phyloP scores from a whole-genome alignment of 2,888 invertebrate species.

The Zaprionus lineosus region DNA sequence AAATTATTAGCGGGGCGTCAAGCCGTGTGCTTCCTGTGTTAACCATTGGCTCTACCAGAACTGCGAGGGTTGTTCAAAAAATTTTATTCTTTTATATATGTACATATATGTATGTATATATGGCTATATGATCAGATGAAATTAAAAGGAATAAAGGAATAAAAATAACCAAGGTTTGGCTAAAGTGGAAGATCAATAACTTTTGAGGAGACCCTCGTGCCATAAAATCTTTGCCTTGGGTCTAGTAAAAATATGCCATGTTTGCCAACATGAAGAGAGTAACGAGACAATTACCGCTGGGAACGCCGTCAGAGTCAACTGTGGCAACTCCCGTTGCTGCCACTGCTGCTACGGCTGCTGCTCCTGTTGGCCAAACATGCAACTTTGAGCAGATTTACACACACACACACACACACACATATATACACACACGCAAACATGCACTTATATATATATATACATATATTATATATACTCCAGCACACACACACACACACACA shows the following conservation, averaged over 20 bases:
- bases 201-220: constrained; percentile 23
- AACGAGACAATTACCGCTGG: constrained; percentile 78
- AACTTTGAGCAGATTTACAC: constrained; percentile 43
- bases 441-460: too few species aligned
- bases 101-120: too few species aligned
- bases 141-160: too few species aligned
- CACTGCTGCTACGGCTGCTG: too few species aligned
- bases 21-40: constrained; percentile 45
- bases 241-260: constrained; percentile 56
- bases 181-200: too few species aligned
- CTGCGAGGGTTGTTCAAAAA: constrained; percentile 16
- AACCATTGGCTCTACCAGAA: constrained; percentile 21
- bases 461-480: too few species aligned
- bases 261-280: constrained; percentile 72
- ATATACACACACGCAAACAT: too few species aligned
- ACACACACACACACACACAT: constrained; percentile 31
- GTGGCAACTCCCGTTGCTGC: constrained; percentile 3
- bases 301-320: constrained; percentile 41
- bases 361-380: constrained; percentile 38
- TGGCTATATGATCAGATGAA: too few species aligned
- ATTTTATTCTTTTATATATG: too few species aligned
- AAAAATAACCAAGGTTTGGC: too few species aligned
- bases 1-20: constrained; percentile 66
- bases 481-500: constrained; percentile 39
- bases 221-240: constrained; percentile 37